These are phyloP conservation scores for Enteromius paludinosus DNA, from an alignment of 2,797 vertebrate species.

Conservation along the genomic window DNA sequence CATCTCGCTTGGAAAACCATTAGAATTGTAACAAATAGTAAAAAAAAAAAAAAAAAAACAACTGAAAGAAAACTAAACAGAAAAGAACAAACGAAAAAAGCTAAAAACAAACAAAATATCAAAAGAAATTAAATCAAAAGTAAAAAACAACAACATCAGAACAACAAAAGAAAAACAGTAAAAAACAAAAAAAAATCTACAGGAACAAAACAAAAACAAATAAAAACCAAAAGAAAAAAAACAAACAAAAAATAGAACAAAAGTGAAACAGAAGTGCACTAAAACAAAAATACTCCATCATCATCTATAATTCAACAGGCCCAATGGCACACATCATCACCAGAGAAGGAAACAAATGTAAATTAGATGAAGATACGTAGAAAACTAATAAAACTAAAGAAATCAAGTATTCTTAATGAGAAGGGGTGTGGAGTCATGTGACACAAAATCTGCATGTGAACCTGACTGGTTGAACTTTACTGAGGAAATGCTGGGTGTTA, in stretches of 20 bases:
- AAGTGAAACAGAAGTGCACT: not conserved
- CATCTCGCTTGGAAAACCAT: not conserved
- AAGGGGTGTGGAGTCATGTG: not conserved
- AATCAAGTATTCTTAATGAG: not conserved
- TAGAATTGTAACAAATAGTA: not conserved
- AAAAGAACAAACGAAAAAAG: not conserved
- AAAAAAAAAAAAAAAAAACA: no score
- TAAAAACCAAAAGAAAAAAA: not conserved
- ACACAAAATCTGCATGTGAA: slow-evolving; percentile 16
- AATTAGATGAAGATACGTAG: not conserved
- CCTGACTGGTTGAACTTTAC: slow-evolving; percentile 19
- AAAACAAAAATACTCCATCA: not conserved
- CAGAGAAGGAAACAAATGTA: not conserved
- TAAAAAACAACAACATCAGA: not conserved
- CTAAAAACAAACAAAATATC: not conserved
- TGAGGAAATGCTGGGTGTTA: not conserved
- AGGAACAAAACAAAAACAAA: not conserved
- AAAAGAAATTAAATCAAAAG: not conserved
- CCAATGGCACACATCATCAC: not conserved
- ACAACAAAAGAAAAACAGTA: not conserved
- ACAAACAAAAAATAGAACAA: not conserved
- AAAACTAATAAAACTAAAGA: not conserved
- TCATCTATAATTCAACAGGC: not conserved
- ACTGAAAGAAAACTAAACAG: not conserved
- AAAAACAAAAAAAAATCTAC: not conserved